Percentiles rank a stretch among this genome's conserved stretches.
Conservation (phyloP, 2,888 invertebrate species). For the Lasioglossum lativentre region DNA sequence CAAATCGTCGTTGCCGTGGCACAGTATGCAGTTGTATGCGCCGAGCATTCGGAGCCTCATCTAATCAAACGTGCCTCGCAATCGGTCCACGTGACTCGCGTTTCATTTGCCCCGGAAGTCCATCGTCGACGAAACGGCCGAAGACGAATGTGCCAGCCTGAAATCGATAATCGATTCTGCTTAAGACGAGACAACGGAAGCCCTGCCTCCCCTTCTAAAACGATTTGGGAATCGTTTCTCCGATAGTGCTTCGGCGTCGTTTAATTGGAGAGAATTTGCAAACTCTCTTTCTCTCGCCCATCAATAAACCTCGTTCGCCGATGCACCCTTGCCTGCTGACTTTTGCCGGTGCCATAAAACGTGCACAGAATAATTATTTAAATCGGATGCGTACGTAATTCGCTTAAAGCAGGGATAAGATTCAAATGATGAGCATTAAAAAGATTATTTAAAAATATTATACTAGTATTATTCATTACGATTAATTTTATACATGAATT, state of each 20-base stretch:
- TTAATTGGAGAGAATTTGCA: neutral
- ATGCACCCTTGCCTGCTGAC: neutral
- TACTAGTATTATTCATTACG: neutral
- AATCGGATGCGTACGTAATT: no score
- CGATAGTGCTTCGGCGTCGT: conserved; percentile 4
- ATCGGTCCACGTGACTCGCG: conserved; percentile 39
- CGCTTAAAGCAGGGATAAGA: no score
- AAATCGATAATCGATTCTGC: conserved; percentile 7
- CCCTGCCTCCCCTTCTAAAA: neutral
- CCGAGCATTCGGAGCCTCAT: conserved; percentile 27
- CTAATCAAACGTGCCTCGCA: conserved; percentile 46
- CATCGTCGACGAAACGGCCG: conserved; percentile 14
- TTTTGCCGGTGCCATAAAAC: neutral
- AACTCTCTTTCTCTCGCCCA: neutral
- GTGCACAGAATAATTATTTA: neutral
- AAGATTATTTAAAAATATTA: neutral
- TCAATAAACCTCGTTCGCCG: neutral
- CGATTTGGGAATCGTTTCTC: conserved; percentile 8
- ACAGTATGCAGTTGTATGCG: conserved; percentile 22
- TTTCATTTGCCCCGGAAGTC: conserved; percentile 39
- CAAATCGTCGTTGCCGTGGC: neutral
- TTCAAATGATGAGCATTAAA: neutral
- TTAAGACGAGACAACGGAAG: conserved; percentile 18
- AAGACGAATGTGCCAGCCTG: conserved; percentile 34
- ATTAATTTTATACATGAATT: no score